Evolutionary conservation across 2,113 vertebrate species (phyloP).

Genomic region (Microcebus griseorufus): DNA sequence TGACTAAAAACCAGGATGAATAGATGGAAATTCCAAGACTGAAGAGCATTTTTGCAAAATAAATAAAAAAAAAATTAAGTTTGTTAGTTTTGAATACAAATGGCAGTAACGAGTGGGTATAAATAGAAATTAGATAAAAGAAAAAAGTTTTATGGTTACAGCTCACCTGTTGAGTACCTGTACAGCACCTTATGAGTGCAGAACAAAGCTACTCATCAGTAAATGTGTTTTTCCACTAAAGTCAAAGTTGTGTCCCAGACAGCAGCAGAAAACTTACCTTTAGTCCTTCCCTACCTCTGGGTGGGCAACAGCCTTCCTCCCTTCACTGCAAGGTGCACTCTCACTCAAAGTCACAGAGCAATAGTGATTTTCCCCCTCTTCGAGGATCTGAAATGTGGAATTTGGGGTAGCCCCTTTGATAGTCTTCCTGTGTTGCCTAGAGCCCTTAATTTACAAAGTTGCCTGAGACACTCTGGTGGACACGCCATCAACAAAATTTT

Average conservation of each 20-base stretch:
- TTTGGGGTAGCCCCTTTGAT: neutral
- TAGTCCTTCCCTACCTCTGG: neutral
- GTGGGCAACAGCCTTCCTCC: neutral
- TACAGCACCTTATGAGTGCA: neutral
- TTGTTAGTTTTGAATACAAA: neutral
- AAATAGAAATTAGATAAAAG: neutral
- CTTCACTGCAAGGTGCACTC: neutral
- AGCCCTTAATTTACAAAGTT: neutral
- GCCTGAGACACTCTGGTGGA: rapidly evolving
- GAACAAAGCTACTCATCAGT: neutral
- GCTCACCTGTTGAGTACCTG: neutral
- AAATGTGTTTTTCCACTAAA: neutral
- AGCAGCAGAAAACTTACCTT: neutral
- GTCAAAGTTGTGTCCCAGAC: neutral
- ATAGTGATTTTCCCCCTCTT: neutral
- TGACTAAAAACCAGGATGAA: neutral
- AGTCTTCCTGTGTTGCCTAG: neutral
- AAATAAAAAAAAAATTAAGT: too few species aligned
- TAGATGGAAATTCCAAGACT: neutral
- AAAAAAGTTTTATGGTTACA: neutral
- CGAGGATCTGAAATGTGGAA: neutral
- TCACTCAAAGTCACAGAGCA: neutral
- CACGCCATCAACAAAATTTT: neutral
- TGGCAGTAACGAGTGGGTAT: neutral
- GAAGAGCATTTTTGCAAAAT: neutral